These are phyloP conservation scores for Mastacembelus armatus DNA, from an alignment of 2,797 vertebrate genomes.

Conservation along the genomic window DNA sequence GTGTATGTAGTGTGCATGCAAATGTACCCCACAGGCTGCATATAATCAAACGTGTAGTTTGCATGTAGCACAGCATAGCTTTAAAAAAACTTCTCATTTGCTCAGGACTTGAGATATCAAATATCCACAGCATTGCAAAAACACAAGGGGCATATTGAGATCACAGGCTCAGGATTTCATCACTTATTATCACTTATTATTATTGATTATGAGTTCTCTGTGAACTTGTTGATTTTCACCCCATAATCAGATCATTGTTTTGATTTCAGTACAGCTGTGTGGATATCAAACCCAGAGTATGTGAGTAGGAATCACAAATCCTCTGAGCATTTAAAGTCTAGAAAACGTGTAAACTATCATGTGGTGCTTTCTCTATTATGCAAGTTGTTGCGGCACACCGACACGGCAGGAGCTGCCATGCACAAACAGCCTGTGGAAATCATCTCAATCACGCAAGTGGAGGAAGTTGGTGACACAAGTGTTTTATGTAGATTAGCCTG, in stretches of 20 bases:
- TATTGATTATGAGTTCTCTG: too few relatives aligned
- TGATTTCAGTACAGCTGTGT: too few relatives aligned
- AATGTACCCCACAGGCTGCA: not conserved
- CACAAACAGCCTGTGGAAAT: conserved; percentile 21
- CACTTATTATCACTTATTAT: too few relatives aligned
- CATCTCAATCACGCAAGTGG: conserved; percentile 14
- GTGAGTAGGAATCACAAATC: not conserved
- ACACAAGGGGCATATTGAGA: not conserved
- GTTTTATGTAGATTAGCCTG: conserved; percentile 50
- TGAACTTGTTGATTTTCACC: not conserved
- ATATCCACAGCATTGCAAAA: too few relatives aligned
- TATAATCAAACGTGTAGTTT: not conserved
- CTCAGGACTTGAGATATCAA: not conserved
- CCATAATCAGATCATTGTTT: not conserved
- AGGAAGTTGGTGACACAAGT: conserved; percentile 46
- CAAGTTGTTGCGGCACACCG: conserved; percentile 19
- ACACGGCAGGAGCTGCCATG: not conserved
- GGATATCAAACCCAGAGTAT: not conserved
- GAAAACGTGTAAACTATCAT: conserved; percentile 17
- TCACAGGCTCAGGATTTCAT: not conserved
- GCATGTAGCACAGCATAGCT: not conserved
- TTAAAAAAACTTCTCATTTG: too few relatives aligned
- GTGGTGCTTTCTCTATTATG: conserved; percentile 42
- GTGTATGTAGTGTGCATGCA: not conserved
- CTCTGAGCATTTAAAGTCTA: conserved; percentile 3